Percentiles rank a stretch among this genome's conserved stretches.
These are phyloP conservation scores for Hypomecis atomaria DNA, from an alignment of 2,888 invertebrate genomes.

Conservation along the genomic window DNA sequence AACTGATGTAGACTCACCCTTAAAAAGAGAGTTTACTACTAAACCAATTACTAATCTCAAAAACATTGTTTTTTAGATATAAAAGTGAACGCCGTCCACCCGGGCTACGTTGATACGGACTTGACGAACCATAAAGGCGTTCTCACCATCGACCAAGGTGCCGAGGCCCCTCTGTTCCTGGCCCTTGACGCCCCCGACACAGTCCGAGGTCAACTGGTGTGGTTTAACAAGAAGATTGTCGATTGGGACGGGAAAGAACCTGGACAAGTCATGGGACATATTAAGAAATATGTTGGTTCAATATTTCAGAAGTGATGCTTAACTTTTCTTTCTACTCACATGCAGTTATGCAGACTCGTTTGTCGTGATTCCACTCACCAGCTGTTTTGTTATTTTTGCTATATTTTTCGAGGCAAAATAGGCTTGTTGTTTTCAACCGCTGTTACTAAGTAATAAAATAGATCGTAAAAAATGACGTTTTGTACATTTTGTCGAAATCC, in stretches of 20 bases:
- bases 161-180: slow-evolving; percentile 82
- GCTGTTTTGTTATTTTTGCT: too few species aligned
- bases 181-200: slow-evolving; percentile 82
- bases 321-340: too few species aligned
- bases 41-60: slow-evolving; percentile 7
- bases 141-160: slow-evolving; percentile 84
- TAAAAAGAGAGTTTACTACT: not conserved
- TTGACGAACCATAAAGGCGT: slow-evolving; percentile 89
- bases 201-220: slow-evolving; percentile 87
- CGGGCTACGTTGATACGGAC: slow-evolving; percentile 92
- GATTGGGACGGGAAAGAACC: slow-evolving; percentile 77
- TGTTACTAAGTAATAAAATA: too few species aligned
- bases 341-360: too few species aligned
- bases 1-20: not conserved
- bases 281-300: slow-evolving; percentile 22
- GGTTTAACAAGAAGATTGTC: slow-evolving; percentile 84
- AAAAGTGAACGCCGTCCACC: slow-evolving; percentile 89
- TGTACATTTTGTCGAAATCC: too few species aligned
- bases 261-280: slow-evolving; percentile 37
- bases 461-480: too few species aligned
- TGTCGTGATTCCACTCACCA: too few species aligned
- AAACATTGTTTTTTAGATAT: slow-evolving; percentile 76
- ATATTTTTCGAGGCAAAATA: too few species aligned
- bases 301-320: slow-evolving; percentile 10
- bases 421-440: too few species aligned